A percentile compares a stretch with the other conserved stretches of the same genome.
phyloP scores from a whole-genome alignment of 2,888 invertebrate genomes.

The Gasteruption jaculator region DNA sequence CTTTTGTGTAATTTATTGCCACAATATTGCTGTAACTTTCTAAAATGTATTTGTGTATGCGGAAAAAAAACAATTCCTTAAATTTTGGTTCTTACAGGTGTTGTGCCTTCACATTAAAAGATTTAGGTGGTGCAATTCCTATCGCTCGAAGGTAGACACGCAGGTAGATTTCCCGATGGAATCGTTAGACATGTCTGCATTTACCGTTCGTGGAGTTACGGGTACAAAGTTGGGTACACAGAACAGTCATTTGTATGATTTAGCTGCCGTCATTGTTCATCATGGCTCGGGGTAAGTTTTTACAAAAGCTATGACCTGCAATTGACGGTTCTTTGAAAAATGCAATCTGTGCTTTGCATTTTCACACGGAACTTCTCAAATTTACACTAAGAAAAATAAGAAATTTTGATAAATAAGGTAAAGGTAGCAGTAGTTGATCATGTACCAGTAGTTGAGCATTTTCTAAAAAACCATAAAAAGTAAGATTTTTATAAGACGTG shows the following conservation, averaged over 20 bases:
- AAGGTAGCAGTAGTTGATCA: too few species aligned
- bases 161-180: constrained; percentile 72
- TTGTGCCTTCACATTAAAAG: constrained; percentile 79
- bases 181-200: constrained; percentile 74
- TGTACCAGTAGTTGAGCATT: too few species aligned
- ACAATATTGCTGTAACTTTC: constrained; percentile 5
- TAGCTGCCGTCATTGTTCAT: constrained; percentile 77
- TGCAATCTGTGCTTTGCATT: too few species aligned
- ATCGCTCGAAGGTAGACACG: constrained; percentile 76
- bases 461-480: too few species aligned
- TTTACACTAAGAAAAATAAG: constrained; percentile 3
- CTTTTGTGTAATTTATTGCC: neutral
- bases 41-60: constrained; percentile 9
- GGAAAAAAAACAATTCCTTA: constrained; percentile 14
- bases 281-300: constrained; percentile 70
- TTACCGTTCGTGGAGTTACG: constrained; percentile 64
- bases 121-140: constrained; percentile 78
- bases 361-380: constrained; percentile 8
- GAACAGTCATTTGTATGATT: constrained; percentile 68
- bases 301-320: neutral
- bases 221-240: constrained; percentile 63
- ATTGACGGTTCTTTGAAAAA: neutral
- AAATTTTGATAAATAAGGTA: too few species aligned
- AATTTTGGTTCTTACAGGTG: constrained; percentile 55
- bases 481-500: too few species aligned